Percentiles rank a stretch among this genome's conserved stretches.
phyloP scores from a whole-genome alignment of 2,888 invertebrate genomes.

The Quadriops clusia region DNA sequence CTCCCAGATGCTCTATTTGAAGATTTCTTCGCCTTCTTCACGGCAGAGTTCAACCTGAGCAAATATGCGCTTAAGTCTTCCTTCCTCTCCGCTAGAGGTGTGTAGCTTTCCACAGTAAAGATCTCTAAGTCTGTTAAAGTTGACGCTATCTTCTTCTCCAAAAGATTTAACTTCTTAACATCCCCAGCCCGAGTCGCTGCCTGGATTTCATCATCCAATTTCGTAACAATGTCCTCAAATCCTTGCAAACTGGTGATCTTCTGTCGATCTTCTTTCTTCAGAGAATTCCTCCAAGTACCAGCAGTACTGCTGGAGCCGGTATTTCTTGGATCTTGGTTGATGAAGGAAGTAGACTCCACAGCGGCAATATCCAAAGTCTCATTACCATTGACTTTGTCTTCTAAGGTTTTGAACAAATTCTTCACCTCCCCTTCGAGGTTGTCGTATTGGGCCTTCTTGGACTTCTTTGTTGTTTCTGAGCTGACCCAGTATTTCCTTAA shows the following conservation, averaged over 20 bases:
- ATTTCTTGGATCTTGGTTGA: too few species aligned
- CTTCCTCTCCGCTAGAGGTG: constrained; percentile 13
- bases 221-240: constrained; percentile 14
- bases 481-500: too few species aligned
- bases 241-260: constrained; percentile 14
- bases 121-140: constrained; percentile 18
- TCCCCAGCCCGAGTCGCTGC: constrained; percentile 15
- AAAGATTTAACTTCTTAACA: constrained; percentile 13
- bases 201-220: constrained; percentile 16
- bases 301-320: too few species aligned
- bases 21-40: constrained; percentile 15
- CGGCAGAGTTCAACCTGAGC: constrained; percentile 16
- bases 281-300: too few species aligned
- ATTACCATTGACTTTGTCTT: constrained; percentile 14
- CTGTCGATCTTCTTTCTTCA: too few species aligned
- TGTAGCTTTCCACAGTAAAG: constrained; percentile 14
- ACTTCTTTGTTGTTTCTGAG: too few species aligned
- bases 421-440: constrained; percentile 13
- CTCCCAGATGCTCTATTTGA: too few species aligned
- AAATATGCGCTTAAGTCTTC: constrained; percentile 14
- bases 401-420: constrained; percentile 13
- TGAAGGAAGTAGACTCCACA: constrained; percentile 22
- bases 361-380: constrained; percentile 21
- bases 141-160: constrained; percentile 18
- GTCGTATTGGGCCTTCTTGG: constrained; percentile 13